Base-by-base conservation (phyloP, 2,113 vertebrate species). In the Apus apus region DNA sequence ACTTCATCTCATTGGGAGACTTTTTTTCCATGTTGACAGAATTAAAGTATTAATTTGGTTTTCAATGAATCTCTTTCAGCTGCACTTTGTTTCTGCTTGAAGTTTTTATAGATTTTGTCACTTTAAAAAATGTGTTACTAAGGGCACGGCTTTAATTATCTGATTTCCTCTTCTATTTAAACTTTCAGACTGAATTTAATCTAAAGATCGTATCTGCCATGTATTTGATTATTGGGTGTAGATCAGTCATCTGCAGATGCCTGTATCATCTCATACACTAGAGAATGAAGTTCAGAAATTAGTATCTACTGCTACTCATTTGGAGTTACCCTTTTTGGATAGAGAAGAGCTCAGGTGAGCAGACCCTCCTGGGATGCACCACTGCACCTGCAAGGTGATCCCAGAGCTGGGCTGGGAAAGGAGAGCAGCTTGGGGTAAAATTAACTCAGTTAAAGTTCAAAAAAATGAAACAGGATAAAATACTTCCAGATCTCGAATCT, bases 31-130 rank as follows among this genome's bases (percentile, higher is more conserved):
- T 94, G 72, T 87, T 97, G 94, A 96, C 90, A 96, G 93, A 94
- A 96, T 95, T 94, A 92, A 97, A 95, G 94, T 94, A 95, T 96
- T 97, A 94, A 97, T 97, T 97, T 95, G 86, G 85, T 91, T 91
- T 96, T 96, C 92, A 94, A 23, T 66, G 74, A 90, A 64, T 96
- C 50, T 93, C 66, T 94, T 97, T 97, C 95, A 89, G 50, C 90
- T 91, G 87, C 77, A 75, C 61, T 96, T 95, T 90, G 74, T 95
- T 93, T 90, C 85, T 94, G 91, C 93, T 85, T 90, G 77, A 85
- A 70, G 64, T 95, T 93, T 96, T 75, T 93, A 94, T 94, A 78
- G 90, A 89, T 90, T 90, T 90, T 96, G 93, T 95, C 91, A 93
- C 89, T 83, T 94, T 88, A 94, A 97, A 97, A 97, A 97, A 97